Evolutionary conservation across 2,888 invertebrate species (phyloP).

Genomic region (Bedellia somnulentella): DNA sequence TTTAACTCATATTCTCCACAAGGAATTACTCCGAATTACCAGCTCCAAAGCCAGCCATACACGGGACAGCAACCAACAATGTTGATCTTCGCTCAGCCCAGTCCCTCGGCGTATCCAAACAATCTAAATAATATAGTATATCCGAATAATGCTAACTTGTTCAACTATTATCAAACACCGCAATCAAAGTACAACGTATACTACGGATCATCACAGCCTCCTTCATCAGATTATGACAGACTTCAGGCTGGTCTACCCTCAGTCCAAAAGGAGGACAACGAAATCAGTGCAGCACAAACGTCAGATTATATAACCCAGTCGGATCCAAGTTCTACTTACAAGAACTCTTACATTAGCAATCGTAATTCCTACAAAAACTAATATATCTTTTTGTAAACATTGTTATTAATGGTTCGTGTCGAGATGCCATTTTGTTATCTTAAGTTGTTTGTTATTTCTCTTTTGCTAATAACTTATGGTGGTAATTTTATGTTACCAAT

Average conservation of each 20-base stretch:
- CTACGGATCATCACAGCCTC: conserved; percentile 16
- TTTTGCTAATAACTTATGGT: not conserved
- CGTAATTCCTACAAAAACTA: conserved; percentile 14
- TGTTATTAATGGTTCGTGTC: not conserved
- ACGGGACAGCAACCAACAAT: conserved; percentile 40
- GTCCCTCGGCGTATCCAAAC: conserved; percentile 32
- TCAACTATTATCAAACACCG: conserved; percentile 36
- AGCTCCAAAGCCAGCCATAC: conserved; percentile 25
- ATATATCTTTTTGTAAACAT: not conserved
- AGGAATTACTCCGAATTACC: conserved; percentile 25
- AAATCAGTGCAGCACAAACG: conserved; percentile 21
- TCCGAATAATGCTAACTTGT: conserved; percentile 33
- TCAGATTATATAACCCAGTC: conserved; percentile 30
- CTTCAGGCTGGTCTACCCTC: conserved; percentile 23
- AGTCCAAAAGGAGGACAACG: conserved; percentile 37
- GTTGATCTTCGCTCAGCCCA: conserved; percentile 34
- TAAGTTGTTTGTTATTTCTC: not conserved
- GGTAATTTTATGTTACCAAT: not conserved
- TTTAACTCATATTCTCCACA: conserved; percentile 18
- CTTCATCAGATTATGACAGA: conserved; percentile 34
- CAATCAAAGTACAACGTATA: conserved; percentile 34
- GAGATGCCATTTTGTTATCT: not conserved
- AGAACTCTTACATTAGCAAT: conserved; percentile 26
- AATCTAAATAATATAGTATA: conserved; percentile 18
- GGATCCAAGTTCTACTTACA: conserved; percentile 30